Evolutionary conservation across 2,113 vertebrate genomes (phyloP).

Genomic region (Arothron firmamentum): DNA sequence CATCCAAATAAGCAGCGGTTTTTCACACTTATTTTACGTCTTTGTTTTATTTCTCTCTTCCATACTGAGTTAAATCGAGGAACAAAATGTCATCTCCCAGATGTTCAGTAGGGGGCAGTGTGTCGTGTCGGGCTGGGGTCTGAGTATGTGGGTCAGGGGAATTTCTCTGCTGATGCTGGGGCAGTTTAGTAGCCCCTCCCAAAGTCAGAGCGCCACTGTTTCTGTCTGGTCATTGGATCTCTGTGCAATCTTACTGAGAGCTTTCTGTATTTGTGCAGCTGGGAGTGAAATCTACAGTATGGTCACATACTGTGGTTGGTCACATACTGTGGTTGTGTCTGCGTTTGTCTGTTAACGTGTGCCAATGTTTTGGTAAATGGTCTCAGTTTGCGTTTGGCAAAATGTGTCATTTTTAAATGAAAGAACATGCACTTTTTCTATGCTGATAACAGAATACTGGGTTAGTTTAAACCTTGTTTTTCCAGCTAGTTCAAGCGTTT

Average conservation of each 20-base stretch:
- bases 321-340: too few species aligned
- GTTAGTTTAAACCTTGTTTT: too few species aligned
- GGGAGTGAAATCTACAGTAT: slow-evolving; percentile 56
- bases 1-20: neutral
- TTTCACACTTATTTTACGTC: neutral
- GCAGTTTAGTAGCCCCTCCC: slow-evolving; percentile 47
- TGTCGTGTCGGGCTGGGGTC: slow-evolving; percentile 7
- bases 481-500: too few species aligned
- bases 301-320: slow-evolving; percentile 17
- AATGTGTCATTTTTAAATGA: too few species aligned
- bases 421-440: too few species aligned
- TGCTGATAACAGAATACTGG: too few species aligned
- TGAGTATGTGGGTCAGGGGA: slow-evolving; percentile 53
- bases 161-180: slow-evolving; percentile 39
- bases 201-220: slow-evolving; percentile 38
- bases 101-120: slow-evolving; percentile 54
- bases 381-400: neutral
- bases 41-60: slow-evolving; percentile 16
- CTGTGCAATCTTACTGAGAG: slow-evolving; percentile 39
- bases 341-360: neutral
- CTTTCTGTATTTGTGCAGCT: slow-evolving; percentile 66
- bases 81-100: neutral
- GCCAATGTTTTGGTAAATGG: neutral
- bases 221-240: slow-evolving; percentile 52
- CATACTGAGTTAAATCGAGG: neutral